A percentile compares a stretch with the other conserved stretches of the same genome.
Evolutionary conservation across 2,888 invertebrate genomes (phyloP).

Genomic region (Dioctria linearis): DNA sequence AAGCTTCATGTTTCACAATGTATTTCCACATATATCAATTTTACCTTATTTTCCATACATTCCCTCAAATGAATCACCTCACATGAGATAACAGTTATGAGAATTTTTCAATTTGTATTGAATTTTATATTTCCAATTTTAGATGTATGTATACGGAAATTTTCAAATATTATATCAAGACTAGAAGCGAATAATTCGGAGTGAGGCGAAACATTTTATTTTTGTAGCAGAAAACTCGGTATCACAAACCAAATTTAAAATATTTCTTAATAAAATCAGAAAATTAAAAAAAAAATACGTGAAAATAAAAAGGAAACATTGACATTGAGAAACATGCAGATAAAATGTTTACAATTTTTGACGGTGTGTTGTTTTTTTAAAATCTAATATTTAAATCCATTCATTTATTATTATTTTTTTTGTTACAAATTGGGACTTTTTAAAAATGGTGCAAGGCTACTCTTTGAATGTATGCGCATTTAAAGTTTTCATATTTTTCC

Average conservation of each 20-base stretch:
- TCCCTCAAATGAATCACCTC: constrained; percentile 71
- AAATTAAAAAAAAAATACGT: constrained; percentile 60
- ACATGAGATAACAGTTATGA: constrained; percentile 60
- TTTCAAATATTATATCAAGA: constrained; percentile 8
- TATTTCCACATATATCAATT: constrained; percentile 66
- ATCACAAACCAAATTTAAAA: constrained; percentile 66
- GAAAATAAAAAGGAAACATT: constrained; percentile 63
- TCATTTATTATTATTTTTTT: background rate
- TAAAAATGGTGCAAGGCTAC: constrained; percentile 36
- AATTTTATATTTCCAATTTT: constrained; percentile 52
- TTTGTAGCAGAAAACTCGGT: constrained; percentile 69
- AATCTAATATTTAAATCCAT: constrained; percentile 25
- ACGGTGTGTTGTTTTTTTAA: constrained; percentile 65
- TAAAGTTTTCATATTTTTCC: constrained; percentile 45
- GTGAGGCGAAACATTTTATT: constrained; percentile 70
- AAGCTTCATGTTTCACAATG: constrained; percentile 72
- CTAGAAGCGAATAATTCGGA: constrained; percentile 28
- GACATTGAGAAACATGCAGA: constrained; percentile 72
- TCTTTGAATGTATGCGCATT: constrained; percentile 27
- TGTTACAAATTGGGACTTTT: constrained; percentile 33
- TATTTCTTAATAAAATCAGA: constrained; percentile 53
- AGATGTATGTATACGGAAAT: constrained; percentile 54
- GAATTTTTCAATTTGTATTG: constrained; percentile 53
- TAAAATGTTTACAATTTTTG: constrained; percentile 63
- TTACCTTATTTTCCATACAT: constrained; percentile 71